A percentile compares a stretch with the other conserved stretches of the same genome.
These are phyloP conservation scores for Meles meles DNA, from an alignment of 2,113 vertebrate genomes.

Conservation along the genomic window DNA sequence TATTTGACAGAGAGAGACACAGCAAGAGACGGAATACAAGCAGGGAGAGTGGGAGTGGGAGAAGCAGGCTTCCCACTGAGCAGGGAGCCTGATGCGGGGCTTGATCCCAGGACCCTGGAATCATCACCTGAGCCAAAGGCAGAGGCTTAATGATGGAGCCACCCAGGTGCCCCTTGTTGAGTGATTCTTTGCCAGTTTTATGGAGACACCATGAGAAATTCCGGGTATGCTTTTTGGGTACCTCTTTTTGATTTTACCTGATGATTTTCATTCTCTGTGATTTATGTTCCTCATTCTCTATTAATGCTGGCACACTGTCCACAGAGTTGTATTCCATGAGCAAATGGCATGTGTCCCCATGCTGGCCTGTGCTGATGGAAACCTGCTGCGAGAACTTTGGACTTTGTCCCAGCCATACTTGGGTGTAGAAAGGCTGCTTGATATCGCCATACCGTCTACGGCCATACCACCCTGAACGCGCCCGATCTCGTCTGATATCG, in stretches of 20 bases:
- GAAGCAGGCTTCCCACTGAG: too few relatives aligned
- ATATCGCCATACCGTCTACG: accelerated
- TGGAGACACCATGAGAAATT: background rate
- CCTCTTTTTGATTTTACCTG: background rate
- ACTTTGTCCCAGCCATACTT: background rate
- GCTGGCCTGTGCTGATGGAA: background rate
- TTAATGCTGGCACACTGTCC: background rate
- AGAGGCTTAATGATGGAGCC: too few relatives aligned
- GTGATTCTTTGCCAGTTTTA: background rate
- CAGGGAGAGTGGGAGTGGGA: too few relatives aligned
- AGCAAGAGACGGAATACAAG: too few relatives aligned
- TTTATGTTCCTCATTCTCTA: background rate
- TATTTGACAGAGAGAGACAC: too few relatives aligned
- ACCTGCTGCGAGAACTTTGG: background rate
- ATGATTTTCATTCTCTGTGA: background rate
- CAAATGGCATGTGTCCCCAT: background rate
- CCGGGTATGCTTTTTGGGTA: background rate
- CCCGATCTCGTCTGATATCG: too few relatives aligned
- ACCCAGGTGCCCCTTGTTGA: too few relatives aligned
- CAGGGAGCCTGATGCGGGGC: too few relatives aligned
- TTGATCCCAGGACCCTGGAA: too few relatives aligned
- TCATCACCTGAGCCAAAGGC: too few relatives aligned
- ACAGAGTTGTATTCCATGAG: background rate
- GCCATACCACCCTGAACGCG: too few relatives aligned
- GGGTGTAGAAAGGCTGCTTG: background rate